Evolutionary conservation across 2,113 vertebrate species (phyloP), one percentile per base, ranked within the genome.

Genomic region (Protobothrops flavoviridis): DNA sequence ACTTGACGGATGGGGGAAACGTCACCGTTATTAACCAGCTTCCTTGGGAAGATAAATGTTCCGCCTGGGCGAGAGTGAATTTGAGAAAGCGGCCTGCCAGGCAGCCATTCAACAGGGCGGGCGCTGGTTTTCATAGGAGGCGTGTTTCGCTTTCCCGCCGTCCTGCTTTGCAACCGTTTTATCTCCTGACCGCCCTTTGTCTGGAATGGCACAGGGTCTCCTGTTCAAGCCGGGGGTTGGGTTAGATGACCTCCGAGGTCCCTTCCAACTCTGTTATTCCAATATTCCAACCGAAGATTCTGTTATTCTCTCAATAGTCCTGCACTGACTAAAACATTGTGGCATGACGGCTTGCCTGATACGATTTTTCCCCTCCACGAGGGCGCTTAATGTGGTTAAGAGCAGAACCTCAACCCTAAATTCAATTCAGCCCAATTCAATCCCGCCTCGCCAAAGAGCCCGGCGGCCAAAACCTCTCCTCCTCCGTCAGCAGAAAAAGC

Each of bases 1-100:
- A 94, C 95, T 53, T 97, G 97, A 97, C 96, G 95, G 97, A 97
- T 96, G 95, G 97, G 85, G 93, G 94, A 96, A 95, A 93, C 93
- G 96, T 96, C 97, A 93, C 92, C 95, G 96, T 96, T 96, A 96
- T 96, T 95, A 97, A 97, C 95, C 94, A 85, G 93, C 95, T 96
- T 95, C 94, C 95, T 94, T 93, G 94, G 94, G 95, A 95, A 94
- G 97, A 95, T 95, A 81, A 95, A 50, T 50, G 9, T 97, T 97
- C 96, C 94, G 89, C 93, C 91, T 94, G 95, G 93, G 48, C 91
- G 50, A 92, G 95, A 95, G 95, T 93, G 96, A 96, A 95, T 95
- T 95, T 94, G 95, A 95, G 48, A 50, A 50, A 50, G 48, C 48
- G 48, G 48, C 8, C 48, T 50, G 48, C 48, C 61, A 69, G 52